Evolutionary conservation across 2,113 vertebrate species (phyloP).

Genomic region (Limanda limanda): DNA sequence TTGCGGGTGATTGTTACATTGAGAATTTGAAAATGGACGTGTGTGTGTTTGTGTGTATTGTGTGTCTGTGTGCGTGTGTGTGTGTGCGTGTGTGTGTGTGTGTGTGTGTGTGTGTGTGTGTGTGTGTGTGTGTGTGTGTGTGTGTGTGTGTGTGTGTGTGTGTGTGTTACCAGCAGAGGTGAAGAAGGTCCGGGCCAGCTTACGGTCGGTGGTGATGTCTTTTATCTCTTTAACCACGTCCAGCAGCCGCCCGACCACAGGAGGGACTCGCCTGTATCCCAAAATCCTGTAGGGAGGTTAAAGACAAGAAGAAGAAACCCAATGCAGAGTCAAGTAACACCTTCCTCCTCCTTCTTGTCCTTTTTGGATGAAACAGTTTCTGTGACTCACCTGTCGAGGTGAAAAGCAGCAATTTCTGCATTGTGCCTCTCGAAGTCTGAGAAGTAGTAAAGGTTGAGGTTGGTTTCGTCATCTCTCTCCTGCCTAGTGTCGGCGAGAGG

Average conservation of each 20-base stretch:
- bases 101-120: background rate
- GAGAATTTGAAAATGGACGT: slow-evolving; percentile 5
- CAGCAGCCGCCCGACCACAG: slow-evolving; percentile 83
- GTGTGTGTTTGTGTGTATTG: background rate
- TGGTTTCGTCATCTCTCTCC: slow-evolving; percentile 86
- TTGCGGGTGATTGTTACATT: too few species aligned
- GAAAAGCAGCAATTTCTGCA: slow-evolving; percentile 88
- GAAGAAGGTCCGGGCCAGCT: slow-evolving; percentile 87
- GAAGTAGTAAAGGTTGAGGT: slow-evolving; percentile 89
- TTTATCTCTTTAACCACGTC: slow-evolving; percentile 86
- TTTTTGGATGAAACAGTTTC: background rate
- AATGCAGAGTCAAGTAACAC: too few species aligned
- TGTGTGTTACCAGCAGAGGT: slow-evolving; percentile 82
- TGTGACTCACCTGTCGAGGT: slow-evolving; percentile 83
- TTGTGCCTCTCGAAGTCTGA: slow-evolving; percentile 91
- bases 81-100: background rate
- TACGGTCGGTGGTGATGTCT: slow-evolving; percentile 87
- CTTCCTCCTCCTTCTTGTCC: background rate
- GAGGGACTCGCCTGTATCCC: slow-evolving; percentile 86
- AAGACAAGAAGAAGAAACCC: background rate
- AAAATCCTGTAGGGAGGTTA: slow-evolving; percentile 78
- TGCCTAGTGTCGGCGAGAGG: slow-evolving; percentile 75
- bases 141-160: background rate
- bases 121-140: background rate
- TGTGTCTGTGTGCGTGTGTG: background rate